These are phyloP conservation scores for Asbolus verrucosus DNA, from an alignment of 1,140 invertebrate species.

Conservation along the genomic window DNA sequence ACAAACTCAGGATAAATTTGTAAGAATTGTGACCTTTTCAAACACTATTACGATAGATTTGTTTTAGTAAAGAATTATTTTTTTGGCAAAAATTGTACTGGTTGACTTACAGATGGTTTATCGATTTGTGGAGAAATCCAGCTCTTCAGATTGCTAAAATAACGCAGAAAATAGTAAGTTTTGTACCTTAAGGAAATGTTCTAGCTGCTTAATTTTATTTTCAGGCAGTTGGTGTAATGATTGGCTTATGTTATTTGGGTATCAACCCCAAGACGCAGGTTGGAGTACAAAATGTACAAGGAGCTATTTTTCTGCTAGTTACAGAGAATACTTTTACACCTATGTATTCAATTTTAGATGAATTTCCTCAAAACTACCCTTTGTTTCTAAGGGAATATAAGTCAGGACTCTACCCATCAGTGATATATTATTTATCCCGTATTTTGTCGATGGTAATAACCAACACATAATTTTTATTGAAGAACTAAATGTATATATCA, in stretches of 20 bases:
- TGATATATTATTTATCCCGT: constrained; percentile 81
- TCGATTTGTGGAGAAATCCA: constrained; percentile 79
- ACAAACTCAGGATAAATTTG: constrained; percentile 56
- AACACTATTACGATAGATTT: no score
- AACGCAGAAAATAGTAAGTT: constrained; percentile 81
- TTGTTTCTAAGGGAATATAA: constrained; percentile 82
- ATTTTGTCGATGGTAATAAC: constrained; percentile 78
- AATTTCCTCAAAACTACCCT: constrained; percentile 83
- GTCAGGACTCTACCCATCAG: constrained; percentile 79
- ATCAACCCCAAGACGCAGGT: constrained; percentile 76
- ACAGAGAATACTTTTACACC: constrained; percentile 89
- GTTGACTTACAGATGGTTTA: constrained; percentile 75
- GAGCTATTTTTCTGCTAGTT: constrained; percentile 85
- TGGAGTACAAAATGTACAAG: constrained; percentile 86
- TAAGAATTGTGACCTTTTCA: no score
- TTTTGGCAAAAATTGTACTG: constrained; percentile 77
- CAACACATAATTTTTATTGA: background rate
- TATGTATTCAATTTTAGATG: constrained; percentile 84
- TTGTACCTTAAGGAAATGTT: background rate
- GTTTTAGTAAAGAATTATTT: constrained; percentile 68
- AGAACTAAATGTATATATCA: no score
- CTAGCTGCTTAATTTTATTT: constrained; percentile 36
- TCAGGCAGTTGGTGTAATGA: constrained; percentile 79
- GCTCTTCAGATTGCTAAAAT: constrained; percentile 77
- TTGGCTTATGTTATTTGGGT: constrained; percentile 83